A percentile compares a stretch with the other conserved stretches of the same genome.
phyloP scores from a whole-genome alignment of 2,888 invertebrate species.

The Spialia ferax region DNA sequence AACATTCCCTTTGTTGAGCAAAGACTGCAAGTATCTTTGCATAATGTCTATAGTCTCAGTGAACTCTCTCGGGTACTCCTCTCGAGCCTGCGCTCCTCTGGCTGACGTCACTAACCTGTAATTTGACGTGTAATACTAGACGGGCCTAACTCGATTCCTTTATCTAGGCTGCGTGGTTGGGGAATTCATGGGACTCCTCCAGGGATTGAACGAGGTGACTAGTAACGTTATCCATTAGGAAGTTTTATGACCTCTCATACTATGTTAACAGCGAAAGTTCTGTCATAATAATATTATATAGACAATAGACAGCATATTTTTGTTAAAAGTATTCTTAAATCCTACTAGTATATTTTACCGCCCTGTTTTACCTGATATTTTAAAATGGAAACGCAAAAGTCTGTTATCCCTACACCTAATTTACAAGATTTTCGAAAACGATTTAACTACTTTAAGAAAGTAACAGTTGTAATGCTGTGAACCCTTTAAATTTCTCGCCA shows the following conservation, averaged over 20 bases:
- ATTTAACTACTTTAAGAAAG: too few species aligned
- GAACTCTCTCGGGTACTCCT: slow-evolving; percentile 28
- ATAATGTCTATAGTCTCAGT: slow-evolving; percentile 33
- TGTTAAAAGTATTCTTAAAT: too few species aligned
- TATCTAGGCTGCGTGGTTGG: slow-evolving; percentile 3
- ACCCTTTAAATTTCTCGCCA: too few species aligned
- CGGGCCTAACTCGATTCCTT: slow-evolving; percentile 32
- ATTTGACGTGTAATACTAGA: slow-evolving; percentile 37
- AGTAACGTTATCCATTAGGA: not conserved
- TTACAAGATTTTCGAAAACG: too few species aligned
- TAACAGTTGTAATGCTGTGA: too few species aligned
- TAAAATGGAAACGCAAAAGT: too few species aligned
- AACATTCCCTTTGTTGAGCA: slow-evolving; percentile 21
- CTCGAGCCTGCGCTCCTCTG: slow-evolving; percentile 8
- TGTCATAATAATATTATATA: too few species aligned
- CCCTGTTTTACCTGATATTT: too few species aligned
- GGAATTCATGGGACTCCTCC: slow-evolving; percentile 2
- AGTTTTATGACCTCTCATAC: not conserved
- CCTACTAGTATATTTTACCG: too few species aligned
- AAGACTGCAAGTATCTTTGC: slow-evolving; percentile 29
- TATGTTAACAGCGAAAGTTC: not conserved
- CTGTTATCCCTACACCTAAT: too few species aligned
- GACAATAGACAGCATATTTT: too few species aligned
- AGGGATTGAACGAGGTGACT: slow-evolving; percentile 13
- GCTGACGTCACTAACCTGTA: slow-evolving; percentile 28